These are phyloP conservation scores for Triplophysa yarkandensis DNA, from an alignment of 2,797 vertebrate species.

Conservation along the genomic window DNA sequence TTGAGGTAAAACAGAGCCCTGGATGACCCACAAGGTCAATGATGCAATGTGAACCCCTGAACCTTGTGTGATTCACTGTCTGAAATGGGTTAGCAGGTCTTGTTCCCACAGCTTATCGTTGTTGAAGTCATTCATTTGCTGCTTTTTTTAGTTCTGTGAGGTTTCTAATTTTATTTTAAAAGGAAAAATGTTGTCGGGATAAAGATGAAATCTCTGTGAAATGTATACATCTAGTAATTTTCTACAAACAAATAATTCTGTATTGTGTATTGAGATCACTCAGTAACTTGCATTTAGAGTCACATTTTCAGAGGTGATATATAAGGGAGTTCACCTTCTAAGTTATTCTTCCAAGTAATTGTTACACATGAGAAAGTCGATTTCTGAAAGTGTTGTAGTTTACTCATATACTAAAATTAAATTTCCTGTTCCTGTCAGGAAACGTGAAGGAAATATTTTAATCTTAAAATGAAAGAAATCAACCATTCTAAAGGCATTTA, in stretches of 20 bases:
- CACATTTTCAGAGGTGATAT: background rate
- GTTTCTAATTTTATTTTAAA: background rate
- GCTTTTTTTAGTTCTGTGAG: background rate
- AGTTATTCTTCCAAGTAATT: slow-evolving; percentile 9
- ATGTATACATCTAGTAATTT: background rate
- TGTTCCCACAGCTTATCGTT: slow-evolving; percentile 21
- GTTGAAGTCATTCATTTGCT: slow-evolving; percentile 4
- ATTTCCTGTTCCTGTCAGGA: background rate
- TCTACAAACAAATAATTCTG: background rate
- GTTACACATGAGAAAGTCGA: background rate
- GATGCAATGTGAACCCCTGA: slow-evolving; percentile 19
- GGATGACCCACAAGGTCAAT: background rate
- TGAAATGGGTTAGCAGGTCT: slow-evolving; percentile 29
- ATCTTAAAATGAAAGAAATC: background rate
- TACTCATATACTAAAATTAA: background rate
- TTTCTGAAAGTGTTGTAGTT: background rate
- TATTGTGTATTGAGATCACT: background rate
- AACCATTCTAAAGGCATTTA: too few species aligned
- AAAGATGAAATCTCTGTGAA: background rate
- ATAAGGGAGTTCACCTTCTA: slow-evolving; percentile 13
- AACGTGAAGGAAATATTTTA: background rate
- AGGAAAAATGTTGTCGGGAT: background rate
- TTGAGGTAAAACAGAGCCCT: background rate
- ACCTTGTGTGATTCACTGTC: slow-evolving; percentile 11
- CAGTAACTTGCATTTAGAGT: background rate